Conservation (phyloP, 2,888 invertebrate species). For the Cerceris ruficornis region DNA sequence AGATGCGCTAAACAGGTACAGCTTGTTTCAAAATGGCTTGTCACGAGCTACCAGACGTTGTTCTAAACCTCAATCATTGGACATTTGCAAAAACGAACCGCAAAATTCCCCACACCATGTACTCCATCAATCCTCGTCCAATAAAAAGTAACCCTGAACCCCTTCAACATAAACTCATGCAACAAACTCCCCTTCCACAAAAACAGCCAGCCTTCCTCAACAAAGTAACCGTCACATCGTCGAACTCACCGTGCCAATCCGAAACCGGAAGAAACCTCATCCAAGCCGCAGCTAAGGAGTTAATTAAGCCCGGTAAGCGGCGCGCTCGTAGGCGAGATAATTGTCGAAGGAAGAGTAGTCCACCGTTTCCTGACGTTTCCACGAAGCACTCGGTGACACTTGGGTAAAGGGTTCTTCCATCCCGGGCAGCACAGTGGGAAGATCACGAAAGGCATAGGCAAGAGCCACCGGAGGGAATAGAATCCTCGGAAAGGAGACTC, state of each 20-base stretch:
- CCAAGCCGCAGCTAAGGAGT: not conserved
- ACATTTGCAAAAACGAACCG: no score
- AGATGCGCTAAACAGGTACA: no score
- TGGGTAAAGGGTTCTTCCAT: constrained; percentile 22
- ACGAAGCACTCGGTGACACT: constrained; percentile 26
- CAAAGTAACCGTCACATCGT: not conserved
- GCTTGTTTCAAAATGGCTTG: no score
- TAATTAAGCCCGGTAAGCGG: not conserved
- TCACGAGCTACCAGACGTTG: no score
- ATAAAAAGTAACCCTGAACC: no score
- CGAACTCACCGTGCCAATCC: not conserved
- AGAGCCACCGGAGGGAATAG: constrained; percentile 51
- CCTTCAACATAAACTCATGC: no score
- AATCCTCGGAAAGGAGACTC: constrained; percentile 64
- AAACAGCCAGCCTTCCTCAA: no score
- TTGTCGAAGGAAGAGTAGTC: constrained; percentile 32
- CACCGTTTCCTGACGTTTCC: constrained; percentile 25
- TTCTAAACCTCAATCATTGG: no score
- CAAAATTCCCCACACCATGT: no score
- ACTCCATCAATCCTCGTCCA: no score
- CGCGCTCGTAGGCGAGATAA: constrained; percentile 16
- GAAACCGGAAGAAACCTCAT: not conserved
- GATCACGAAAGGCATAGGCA: constrained; percentile 28
- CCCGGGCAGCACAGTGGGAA: constrained; percentile 2
- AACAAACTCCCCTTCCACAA: no score